Evolutionary conservation across 2,797 vertebrate species (phyloP), one percentile per base, ranked within the genome.

Genomic region (Petrocephalus sullivani): DNA sequence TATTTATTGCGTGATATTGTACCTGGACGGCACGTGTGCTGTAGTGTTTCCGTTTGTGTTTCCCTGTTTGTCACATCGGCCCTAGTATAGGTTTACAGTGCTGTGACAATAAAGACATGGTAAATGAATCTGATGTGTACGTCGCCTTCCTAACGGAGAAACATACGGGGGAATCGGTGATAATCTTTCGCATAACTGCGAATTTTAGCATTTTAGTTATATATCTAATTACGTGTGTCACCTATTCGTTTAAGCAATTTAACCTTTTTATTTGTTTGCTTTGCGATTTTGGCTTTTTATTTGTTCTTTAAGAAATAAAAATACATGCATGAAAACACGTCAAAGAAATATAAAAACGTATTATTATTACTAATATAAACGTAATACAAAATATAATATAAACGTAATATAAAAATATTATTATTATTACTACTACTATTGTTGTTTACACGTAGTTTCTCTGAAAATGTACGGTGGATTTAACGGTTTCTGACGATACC

Each of bases 71-170:
- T 92, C 90, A 51, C 90, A 89, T 89, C 85, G 88, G 89, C 91
- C 91, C 90, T 89, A 91, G 88, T 91, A 91, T 91, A 93, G 91
- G 92, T 93, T 90, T 90, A 71, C 49, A 91, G 88, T 90, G 87
- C 86, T 93, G 90, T 91, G 87, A 87, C 91, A 94, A 94, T 94
- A 95, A 96, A 94, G 23, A 89, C 82, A n/a, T 41, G 49, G 49
- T 89, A 91, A 89, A 90, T 90, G 88, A 92, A 90, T 91, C 93
- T 90, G 41, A 41, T 41, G 64, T 21, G 46, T 51, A 10, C 12
- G 57, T 28, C 3, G 41, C 37, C 23, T 82, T 82, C 71, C 28
- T n/a, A 33, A 1, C 5, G 0, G 49, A 19, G n/a, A 54, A 56
- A 19, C 10, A 67, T 37, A 16, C 10, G 4, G 28, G 67, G 67